Conservation (phyloP, 2,888 invertebrate species). For the Nomada ferruginata region DNA sequence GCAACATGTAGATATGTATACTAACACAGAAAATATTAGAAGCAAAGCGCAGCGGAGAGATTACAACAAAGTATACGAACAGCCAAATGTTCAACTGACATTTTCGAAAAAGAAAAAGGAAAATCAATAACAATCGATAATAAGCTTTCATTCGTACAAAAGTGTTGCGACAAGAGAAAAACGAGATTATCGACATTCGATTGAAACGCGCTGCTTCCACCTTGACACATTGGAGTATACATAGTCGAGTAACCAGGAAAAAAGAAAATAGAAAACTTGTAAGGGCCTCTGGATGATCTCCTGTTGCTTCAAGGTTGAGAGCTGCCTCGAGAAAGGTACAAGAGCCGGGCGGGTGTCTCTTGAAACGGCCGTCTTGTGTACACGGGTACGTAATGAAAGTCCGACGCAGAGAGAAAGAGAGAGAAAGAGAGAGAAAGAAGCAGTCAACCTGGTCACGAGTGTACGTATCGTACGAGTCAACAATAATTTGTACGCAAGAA, state of each 20-base stretch:
- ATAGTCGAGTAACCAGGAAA: too few species aligned
- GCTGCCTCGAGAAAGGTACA: conserved; percentile 33
- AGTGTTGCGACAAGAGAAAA: too few species aligned
- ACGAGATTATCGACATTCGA: background rate
- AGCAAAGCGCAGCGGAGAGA: background rate
- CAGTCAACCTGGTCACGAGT: conserved; percentile 16
- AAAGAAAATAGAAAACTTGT: conserved; percentile 18
- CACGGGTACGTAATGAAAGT: background rate
- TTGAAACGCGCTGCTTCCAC: too few species aligned
- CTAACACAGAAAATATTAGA: background rate
- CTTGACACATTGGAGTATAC: too few species aligned
- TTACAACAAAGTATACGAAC: too few species aligned
- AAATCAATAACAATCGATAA: too few species aligned
- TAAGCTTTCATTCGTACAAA: too few species aligned
- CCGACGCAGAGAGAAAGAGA: background rate
- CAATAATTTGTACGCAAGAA: conserved; percentile 12
- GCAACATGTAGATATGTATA: background rate
- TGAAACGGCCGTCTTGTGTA: conserved; percentile 38
- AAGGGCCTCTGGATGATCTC: conserved; percentile 48
- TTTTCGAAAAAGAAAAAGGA: too few species aligned
- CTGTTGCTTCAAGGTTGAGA: conserved; percentile 59
- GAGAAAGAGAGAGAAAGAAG: conserved; percentile 4
- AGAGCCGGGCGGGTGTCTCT: conserved; percentile 48
- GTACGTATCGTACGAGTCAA: background rate
- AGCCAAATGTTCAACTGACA: too few species aligned